Evolutionary conservation across 2,888 invertebrate species (phyloP).

Genomic region (Pycnomerus fuliginosus): DNA sequence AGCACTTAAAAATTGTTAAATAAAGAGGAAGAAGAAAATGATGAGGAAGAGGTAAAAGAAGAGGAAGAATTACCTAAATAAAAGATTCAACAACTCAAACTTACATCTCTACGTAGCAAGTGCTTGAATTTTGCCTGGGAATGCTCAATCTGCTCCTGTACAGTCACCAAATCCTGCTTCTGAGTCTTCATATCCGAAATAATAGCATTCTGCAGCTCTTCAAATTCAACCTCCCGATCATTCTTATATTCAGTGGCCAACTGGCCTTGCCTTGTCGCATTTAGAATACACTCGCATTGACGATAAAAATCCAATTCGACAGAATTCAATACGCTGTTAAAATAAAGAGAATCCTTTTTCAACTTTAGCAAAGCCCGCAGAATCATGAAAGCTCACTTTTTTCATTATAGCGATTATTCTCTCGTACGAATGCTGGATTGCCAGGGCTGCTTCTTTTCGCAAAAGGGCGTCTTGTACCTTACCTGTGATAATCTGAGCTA

Average conservation of each 20-base stretch:
- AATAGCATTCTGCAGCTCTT: slow-evolving; percentile 59
- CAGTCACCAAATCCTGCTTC: slow-evolving; percentile 57
- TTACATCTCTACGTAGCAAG: slow-evolving; percentile 54
- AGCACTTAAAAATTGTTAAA: no score
- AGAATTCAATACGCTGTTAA: slow-evolving; percentile 61
- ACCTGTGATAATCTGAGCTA: slow-evolving; percentile 61
- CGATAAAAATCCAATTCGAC: slow-evolving; percentile 60
- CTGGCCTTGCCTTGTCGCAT: slow-evolving; percentile 66
- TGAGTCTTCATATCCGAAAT: slow-evolving; percentile 65
- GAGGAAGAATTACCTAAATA: no score
- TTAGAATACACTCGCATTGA: slow-evolving; percentile 64
- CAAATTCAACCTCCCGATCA: slow-evolving; percentile 62
- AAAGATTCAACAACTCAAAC: no score
- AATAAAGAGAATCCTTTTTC: slow-evolving; percentile 65
- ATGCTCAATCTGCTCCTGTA: slow-evolving; percentile 51
- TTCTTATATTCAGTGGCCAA: slow-evolving; percentile 67
- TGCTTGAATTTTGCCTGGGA: slow-evolving; percentile 51
- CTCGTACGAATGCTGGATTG: slow-evolving; percentile 63
- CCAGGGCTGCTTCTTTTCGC: slow-evolving; percentile 65
- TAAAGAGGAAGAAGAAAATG: no score
- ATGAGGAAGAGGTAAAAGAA: no score
- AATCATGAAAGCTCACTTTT: slow-evolving; percentile 58
- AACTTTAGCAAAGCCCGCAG: no score
- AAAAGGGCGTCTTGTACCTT: slow-evolving; percentile 64
- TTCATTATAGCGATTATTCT: slow-evolving; percentile 63